Evolutionary conservation across 2,113 vertebrate species (phyloP), one percentile per base, ranked within the genome.

Genomic region (Stegostoma tigrinum): DNA sequence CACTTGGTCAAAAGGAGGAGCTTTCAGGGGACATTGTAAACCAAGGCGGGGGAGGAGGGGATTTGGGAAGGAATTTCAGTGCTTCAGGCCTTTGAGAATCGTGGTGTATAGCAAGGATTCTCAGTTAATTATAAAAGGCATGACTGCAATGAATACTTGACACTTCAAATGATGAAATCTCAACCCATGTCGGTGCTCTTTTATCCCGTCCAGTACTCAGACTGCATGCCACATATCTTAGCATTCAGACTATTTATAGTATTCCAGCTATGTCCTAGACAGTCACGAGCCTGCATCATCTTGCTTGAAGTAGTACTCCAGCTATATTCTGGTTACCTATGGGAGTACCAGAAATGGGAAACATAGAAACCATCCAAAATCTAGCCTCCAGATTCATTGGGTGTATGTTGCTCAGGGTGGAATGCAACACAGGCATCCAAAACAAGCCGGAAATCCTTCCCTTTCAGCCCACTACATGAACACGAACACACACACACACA

Each of bases 231-330:
- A 93, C 89, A 93, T 23, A 55, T 66, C 89, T 93, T 66, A 66
- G 15, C 61, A 93, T 66, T 93, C 87, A 1, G 89, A 93, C 89
- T 93, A 93, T 93, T 93, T 93, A 93, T 93, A 93, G 61, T 66
- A 93, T 93, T 64, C 89, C 89, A 66, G 55, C 64, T 93, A 93
- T 66, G 61, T 23, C n/a, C 55, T 23, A n/a, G 61, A 38, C 55
- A 93, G 34, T 93, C 61, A 93, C 89, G 27, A 66, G 89, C 34
- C 27, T 21, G 30, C 89, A 93, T 66, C 89, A 93, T 93, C 61
- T 38, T 61, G 17, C 61, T 17, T n/a, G 55, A n/a, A 38, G 34
- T 14, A 91, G 34, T 19, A 64, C 30, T 38, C 55, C 89, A 64
- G 89, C 61, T 38, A 66, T 61, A 38, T 19, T n/a, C 14, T 5